Evolutionary conservation across 2,113 vertebrate species (phyloP).

Genomic region (Calonectris borealis): DNA sequence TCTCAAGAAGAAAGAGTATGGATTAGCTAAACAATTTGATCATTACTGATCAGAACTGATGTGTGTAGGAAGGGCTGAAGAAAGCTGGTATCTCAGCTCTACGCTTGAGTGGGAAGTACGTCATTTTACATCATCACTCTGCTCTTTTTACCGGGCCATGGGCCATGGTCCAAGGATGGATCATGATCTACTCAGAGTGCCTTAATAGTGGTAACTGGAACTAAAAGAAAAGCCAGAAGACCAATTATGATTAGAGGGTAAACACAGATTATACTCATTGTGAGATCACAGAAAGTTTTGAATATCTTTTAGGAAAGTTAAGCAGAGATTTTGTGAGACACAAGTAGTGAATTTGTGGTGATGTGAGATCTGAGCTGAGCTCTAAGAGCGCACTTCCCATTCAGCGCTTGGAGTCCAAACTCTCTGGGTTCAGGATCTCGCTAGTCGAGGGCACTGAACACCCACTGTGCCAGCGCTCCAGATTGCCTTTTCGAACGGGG

Average conservation of each 20-base stretch:
- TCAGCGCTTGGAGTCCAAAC: not conserved
- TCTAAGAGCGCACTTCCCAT: not conserved
- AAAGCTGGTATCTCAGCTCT: not conserved
- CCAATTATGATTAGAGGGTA: not conserved
- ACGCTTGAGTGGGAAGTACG: not conserved
- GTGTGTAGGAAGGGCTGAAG: not conserved
- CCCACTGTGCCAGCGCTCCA: not conserved
- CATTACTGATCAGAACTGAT: not conserved
- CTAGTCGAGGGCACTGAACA: not conserved
- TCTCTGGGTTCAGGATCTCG: not conserved
- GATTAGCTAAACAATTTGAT: not conserved
- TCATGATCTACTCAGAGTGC: not conserved
- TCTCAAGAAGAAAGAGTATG: not conserved
- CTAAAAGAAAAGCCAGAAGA: not conserved
- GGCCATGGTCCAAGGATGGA: not conserved
- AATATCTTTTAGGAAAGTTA: not conserved
- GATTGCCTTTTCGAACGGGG: constrained; percentile 11
- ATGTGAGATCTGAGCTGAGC: not conserved
- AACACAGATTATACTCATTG: not conserved
- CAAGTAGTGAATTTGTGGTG: not conserved
- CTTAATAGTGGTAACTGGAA: not conserved
- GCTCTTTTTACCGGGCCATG: not conserved
- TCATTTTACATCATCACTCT: not conserved
- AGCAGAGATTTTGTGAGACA: not conserved
- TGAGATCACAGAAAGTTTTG: not conserved